Evolutionary conservation across 2,888 invertebrate species (phyloP), one percentile per base, ranked within the genome.

Genomic region (Syritta pipiens): DNA sequence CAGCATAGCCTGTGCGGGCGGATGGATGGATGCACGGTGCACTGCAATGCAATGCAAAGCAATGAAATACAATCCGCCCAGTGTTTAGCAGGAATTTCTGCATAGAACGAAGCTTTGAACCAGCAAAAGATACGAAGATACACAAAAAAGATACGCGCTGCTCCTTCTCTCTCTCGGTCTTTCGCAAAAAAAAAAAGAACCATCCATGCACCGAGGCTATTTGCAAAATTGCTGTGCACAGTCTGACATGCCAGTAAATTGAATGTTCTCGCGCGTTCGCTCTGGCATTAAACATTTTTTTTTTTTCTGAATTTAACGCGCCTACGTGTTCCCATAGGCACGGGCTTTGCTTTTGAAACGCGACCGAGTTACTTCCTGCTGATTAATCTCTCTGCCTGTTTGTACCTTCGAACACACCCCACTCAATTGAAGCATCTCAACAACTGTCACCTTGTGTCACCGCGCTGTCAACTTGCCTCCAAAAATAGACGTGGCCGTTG

Each of bases 131-230:
- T 65, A 49, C 60, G 60, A 53, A 77, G 71, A 72, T 77, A 76
- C 35, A 26, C 7, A 44, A 46, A 55, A 46, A 40, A 28, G 24
- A 53, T 26, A 60, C 44, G n/a, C n/a, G n/a, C n/a, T n/a, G n/a
- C n/a, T n/a, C 37, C 14, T 22, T 35, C 9, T 12, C n/a, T 26
- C 24, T 53, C n/a, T 32, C 12, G 9, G 32, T 19, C 22, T 22
- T 24, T 3, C 22, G 28, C 46, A 28, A 10, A 22, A 71, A 76
- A 51, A 14, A 55, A 79, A 55, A n/a, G n/a, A n/a, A n/a, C n/a
- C n/a, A 55, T 68, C 79, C 35, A 79, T 79, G 79, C 74, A 79
- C 72, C 67, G 74, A 74, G 74, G 74, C 79, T 79, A 74, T 79
- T 72, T 79, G 79, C 51, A 26, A 74, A 74, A 79, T 74, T 79